Evolutionary conservation across 2,888 invertebrate genomes (phyloP).

Genomic region (Alloplasta piceator): DNA sequence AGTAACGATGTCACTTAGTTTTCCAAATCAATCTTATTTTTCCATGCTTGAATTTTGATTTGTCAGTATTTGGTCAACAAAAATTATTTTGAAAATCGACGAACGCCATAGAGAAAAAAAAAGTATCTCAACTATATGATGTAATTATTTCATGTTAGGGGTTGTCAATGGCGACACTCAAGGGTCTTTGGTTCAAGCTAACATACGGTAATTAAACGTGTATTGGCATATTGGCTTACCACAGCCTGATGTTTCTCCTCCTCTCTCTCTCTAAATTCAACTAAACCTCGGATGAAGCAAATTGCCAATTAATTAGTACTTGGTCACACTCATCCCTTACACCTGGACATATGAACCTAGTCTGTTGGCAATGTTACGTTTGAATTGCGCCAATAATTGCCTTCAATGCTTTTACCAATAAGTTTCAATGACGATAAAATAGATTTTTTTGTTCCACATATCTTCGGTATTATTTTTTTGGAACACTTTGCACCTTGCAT

Average conservation of each 20-base stretch:
- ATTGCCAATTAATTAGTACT: conserved; percentile 63
- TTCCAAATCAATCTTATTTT: too few relatives aligned
- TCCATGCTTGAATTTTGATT: too few relatives aligned
- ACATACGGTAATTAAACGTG: conserved; percentile 51
- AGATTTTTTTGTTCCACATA: neutral
- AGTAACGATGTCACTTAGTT: too few relatives aligned
- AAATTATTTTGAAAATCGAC: too few relatives aligned
- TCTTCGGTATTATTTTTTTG: neutral
- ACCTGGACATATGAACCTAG: neutral
- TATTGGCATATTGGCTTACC: conserved; percentile 26
- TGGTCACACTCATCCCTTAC: conserved; percentile 10
- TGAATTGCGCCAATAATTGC: neutral
- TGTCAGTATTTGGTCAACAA: too few relatives aligned
- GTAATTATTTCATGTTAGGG: too few relatives aligned
- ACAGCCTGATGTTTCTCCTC: neutral
- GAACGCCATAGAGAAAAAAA: too few relatives aligned
- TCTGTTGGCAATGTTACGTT: neutral
- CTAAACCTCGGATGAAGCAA: conserved; percentile 42
- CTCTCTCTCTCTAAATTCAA: conserved; percentile 6
- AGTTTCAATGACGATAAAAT: neutral
- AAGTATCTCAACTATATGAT: too few relatives aligned
- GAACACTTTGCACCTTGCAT: too few relatives aligned
- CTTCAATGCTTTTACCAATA: neutral
- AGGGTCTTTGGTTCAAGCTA: conserved; percentile 23
- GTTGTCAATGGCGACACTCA: too few relatives aligned